Conservation (phyloP, 2,888 invertebrate genomes). For the Punctoribates punctum region DNA sequence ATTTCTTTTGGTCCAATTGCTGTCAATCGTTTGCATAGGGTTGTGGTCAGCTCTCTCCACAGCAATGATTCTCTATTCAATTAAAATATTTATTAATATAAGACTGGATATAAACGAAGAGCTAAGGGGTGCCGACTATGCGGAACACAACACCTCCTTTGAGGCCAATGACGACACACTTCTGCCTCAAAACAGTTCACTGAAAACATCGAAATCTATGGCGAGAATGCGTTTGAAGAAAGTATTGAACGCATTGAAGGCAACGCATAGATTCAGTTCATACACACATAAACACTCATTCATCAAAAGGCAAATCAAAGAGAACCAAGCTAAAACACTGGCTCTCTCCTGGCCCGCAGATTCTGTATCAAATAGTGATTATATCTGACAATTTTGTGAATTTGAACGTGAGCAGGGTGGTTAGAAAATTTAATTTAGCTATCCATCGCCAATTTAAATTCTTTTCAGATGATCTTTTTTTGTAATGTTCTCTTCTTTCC, state of each 20-base stretch:
- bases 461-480: too few species aligned
- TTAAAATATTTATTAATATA: constrained; percentile 74
- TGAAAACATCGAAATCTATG: not conserved
- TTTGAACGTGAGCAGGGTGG: too few species aligned
- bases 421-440: too few species aligned
- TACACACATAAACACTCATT: not conserved
- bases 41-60: constrained; percentile 73
- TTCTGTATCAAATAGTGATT: too few species aligned
- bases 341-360: constrained; percentile 40
- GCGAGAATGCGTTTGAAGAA: constrained; percentile 27
- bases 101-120: constrained; percentile 82
- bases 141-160: constrained; percentile 68
- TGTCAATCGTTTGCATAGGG: constrained; percentile 67
- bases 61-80: constrained; percentile 54
- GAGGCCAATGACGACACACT: constrained; percentile 26
- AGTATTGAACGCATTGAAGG: constrained; percentile 19
- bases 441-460: too few species aligned
- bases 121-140: constrained; percentile 79
- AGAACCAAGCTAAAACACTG: constrained; percentile 33
- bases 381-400: too few species aligned
- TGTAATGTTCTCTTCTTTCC: too few species aligned
- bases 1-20: constrained; percentile 73
- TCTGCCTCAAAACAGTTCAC: constrained; percentile 2
- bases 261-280: not conserved
- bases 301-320: constrained; percentile 27